phyloP scores from a whole-genome alignment of 2,888 invertebrate genomes.

The Philereme transversata region DNA sequence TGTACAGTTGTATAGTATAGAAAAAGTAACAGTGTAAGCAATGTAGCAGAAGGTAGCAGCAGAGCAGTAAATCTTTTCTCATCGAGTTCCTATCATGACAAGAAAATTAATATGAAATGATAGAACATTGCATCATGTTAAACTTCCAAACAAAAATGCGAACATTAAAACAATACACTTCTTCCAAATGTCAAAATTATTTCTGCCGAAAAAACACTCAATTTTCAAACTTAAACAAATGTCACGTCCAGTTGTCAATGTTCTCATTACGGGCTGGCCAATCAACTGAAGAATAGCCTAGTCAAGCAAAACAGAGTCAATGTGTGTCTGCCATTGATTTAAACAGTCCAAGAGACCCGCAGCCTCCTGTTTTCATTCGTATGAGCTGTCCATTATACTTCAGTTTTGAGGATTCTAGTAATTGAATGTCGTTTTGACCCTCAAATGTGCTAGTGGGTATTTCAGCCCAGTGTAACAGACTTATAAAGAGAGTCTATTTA shows the following conservation, averaged over 20 bases:
- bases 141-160: too few relatives aligned
- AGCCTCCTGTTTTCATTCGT: slow-evolving; percentile 15
- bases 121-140: too few relatives aligned
- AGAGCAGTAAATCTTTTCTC: too few relatives aligned
- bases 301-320: slow-evolving; percentile 13
- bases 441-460: neutral
- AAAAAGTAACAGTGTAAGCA: too few relatives aligned
- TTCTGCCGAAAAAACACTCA: neutral
- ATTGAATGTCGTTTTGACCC: neutral
- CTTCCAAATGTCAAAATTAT: neutral
- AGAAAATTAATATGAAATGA: too few relatives aligned
- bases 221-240: slow-evolving; percentile 6
- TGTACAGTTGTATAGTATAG: too few relatives aligned
- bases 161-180: too few relatives aligned
- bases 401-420: slow-evolving; percentile 8
- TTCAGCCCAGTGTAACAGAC: too few relatives aligned
- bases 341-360: slow-evolving; percentile 12
- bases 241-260: slow-evolving; percentile 9
- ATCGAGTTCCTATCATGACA: too few relatives aligned
- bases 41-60: too few relatives aligned
- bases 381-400: slow-evolving; percentile 21
- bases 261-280: slow-evolving; percentile 11
- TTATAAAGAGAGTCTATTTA: too few relatives aligned
- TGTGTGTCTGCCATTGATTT: slow-evolving; percentile 22
- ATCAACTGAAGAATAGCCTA: slow-evolving; percentile 22